Base-by-base conservation (phyloP, 2,888 invertebrate genomes). In the Coelopa pilipes region DNA sequence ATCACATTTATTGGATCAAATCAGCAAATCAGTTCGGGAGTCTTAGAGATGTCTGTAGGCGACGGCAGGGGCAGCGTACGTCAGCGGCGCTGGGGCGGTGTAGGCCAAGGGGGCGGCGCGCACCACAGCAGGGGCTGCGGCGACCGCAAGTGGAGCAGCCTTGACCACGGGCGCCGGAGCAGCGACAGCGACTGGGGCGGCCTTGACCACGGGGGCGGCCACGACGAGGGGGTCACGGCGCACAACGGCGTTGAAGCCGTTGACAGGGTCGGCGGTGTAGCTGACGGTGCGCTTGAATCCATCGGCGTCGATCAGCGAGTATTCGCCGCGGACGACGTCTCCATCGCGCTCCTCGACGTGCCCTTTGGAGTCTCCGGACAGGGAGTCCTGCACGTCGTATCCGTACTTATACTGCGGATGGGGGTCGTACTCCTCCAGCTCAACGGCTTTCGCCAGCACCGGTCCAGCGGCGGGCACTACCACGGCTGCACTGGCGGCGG, bases 221-320 rank as follows among this genome's bases (percentile, higher is more conserved):
- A 73, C 81, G 17, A 79, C 78, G 21, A 77, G 69, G 0, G 84
- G 84, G 50, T 82, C 83, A 24, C 84, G 82, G 24, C 81, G 82
- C 1, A 83, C 82, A 2, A 83, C 79, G 1, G 83, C 83, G 66
- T 81, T 80, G 76, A 81, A 81, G 57, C 81, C 81, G 45, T 81
- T 81, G 57, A 81, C 67, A 1, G 81, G 66, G 60, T 81, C 81
- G n/a, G 81, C 81, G 19, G 79, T 79, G 55, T 81, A 81, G 71
- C 78, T 78, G 15, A 81, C 81, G 46, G 80, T 79, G 45, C 81
- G 81, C 73, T 59, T 80, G 70, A 76, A 80, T 19, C 81, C 81
- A 76, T 81, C 81, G 24, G 81, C 77, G 74, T 81, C 81, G 76
- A 80, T 80, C 75, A 81, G 70, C 12, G 81, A 79, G 76, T 81